Evolutionary conservation across 2,113 vertebrate species (phyloP), one percentile per base, ranked within the genome.

Genomic region (Leiothrix lutea): DNA sequence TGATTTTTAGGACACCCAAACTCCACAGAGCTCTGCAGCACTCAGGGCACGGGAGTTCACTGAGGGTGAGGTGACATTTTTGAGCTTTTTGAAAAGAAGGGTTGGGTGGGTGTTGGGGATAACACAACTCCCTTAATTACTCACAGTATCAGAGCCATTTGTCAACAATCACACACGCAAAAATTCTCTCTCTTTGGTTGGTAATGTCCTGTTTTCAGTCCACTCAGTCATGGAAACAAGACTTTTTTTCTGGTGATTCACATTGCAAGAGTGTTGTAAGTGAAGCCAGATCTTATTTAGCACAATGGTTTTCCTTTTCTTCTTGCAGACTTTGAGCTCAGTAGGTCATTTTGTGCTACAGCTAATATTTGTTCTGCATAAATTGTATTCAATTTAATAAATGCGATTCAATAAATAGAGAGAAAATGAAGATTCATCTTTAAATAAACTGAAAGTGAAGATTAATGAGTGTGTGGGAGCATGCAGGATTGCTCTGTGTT

Each of bases 321-420:
- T 81, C 47, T 56, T 31, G 44, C 54, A 88, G 82, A 18, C 47
- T 86, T 80, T 62, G 45, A 80, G 67, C 82, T 95, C 86, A 83
- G 48, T 29, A 81, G 61, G 86, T 95, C 33, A 69, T 83, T 95
- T 51, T 14, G 56, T 71, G 35, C 79, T 75, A 75, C 62, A 86
- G 56, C 61, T 88, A 79, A 61, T 90, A 85, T 90, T 94, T 92
- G 56, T 58, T 90, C 70, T 69, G 54, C 57, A 82, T 26, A 96
- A 91, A 88, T n/a, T 53, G 8, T 38, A 35, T 73, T 64, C 69
- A 33, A 26, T 78, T 81, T 90, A 47, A 77, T 53, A 80, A 86
- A 71, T 19, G 40, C 0, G 0, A 60, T 54, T 69, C 25, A 45
- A 51, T 66, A 80, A 83, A 60, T 51, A 25, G 1, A 72, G 64